Conservation (phyloP, 2,113 vertebrate species). For the Spilogale gracilis region DNA sequence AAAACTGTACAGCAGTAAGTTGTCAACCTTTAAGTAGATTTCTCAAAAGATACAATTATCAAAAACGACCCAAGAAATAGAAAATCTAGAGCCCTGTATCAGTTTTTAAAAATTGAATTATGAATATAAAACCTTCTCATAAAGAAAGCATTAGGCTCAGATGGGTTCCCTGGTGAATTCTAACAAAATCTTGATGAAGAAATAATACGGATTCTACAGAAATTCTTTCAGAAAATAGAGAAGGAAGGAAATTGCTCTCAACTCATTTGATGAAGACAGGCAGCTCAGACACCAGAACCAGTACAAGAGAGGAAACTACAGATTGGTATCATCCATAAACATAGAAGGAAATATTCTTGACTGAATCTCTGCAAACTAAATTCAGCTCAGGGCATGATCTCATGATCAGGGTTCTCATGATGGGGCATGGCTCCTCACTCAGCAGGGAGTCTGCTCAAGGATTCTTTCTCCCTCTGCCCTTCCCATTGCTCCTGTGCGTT, state of each 20-base stretch:
- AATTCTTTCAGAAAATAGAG: background rate
- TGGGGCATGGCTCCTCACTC: no score
- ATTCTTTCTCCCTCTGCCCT: background rate
- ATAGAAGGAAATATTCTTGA: background rate
- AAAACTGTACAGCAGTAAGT: background rate
- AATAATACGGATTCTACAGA: background rate
- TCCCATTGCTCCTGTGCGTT: background rate
- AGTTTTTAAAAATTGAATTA: background rate
- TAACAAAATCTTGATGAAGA: background rate
- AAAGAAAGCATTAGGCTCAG: background rate
- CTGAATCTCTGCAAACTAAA: background rate
- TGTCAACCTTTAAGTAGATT: background rate
- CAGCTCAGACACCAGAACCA: background rate
- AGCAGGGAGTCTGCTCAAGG: no score
- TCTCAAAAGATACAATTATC: background rate
- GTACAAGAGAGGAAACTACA: background rate
- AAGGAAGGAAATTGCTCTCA: background rate
- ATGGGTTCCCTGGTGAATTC: background rate
- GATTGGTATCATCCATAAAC: background rate
- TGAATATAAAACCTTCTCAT: background rate
- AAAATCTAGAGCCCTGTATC: background rate
- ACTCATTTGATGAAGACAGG: background rate
- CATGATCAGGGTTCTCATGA: no score
- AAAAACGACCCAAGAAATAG: background rate
- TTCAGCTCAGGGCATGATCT: background rate